Evolutionary conservation across 2,888 invertebrate genomes (phyloP).

Genomic region (Argyra leucocephala): DNA sequence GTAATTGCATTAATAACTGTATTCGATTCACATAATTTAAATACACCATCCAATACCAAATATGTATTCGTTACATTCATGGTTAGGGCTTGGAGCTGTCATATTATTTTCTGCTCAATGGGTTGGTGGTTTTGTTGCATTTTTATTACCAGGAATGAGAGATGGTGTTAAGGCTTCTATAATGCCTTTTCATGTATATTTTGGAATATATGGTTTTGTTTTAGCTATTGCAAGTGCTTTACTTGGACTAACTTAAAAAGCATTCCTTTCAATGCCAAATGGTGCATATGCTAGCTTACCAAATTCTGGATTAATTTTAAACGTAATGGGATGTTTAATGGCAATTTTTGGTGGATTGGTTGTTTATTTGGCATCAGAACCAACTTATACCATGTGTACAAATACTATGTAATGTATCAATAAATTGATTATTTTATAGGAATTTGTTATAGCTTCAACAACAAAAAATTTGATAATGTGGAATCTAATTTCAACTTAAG

Average conservation of each 20-base stretch:
- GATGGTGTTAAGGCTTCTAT: constrained; percentile 51
- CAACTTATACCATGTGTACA: too few species aligned
- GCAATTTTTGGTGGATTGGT: constrained; percentile 58
- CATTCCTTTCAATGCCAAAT: constrained; percentile 47
- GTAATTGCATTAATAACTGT: constrained; percentile 66
- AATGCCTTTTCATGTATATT: constrained; percentile 66
- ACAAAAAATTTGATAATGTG: too few species aligned
- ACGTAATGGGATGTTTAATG: constrained; percentile 58
- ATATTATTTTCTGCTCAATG: constrained; percentile 66
- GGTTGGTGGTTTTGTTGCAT: constrained; percentile 61
- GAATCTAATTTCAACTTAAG: too few species aligned
- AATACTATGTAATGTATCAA: too few species aligned
- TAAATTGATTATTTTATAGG: too few species aligned
- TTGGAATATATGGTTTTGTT: constrained; percentile 66
- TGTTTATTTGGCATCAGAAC: constrained; percentile 60
- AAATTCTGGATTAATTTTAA: constrained; percentile 55
- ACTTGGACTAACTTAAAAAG: constrained; percentile 70
- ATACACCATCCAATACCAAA: constrained; percentile 52
- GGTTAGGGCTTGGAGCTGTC: constrained; percentile 67
- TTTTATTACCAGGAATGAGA: constrained; percentile 62
- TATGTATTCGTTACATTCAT: constrained; percentile 68
- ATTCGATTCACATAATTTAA: constrained; percentile 68
- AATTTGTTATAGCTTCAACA: too few species aligned
- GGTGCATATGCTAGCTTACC: constrained; percentile 43
- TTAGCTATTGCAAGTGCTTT: constrained; percentile 58